Evolutionary conservation across 2,113 vertebrate species (phyloP).

Genomic region (Alethe diademata): DNA sequence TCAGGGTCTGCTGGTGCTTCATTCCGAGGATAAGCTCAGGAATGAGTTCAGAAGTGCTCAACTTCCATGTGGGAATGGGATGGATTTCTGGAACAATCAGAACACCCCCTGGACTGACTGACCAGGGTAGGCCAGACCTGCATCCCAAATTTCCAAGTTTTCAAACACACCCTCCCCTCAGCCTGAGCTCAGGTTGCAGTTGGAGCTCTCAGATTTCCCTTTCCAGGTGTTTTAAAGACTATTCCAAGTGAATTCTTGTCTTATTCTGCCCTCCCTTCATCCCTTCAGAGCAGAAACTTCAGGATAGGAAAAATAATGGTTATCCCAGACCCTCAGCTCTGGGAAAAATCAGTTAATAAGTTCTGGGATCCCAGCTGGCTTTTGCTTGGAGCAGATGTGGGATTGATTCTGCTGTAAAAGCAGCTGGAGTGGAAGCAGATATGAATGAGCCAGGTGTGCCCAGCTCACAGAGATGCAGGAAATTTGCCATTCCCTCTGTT

Average conservation of each 20-base stretch:
- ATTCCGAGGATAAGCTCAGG: background rate
- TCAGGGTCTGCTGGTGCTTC: background rate
- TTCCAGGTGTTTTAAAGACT: background rate
- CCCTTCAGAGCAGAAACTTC: background rate
- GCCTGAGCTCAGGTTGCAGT: background rate
- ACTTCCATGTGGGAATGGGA: background rate
- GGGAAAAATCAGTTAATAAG: background rate
- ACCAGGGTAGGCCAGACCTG: background rate
- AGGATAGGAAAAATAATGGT: background rate
- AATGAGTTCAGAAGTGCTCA: background rate
- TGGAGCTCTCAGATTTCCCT: background rate
- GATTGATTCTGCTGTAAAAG: background rate
- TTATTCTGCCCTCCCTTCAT: background rate
- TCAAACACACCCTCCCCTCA: accelerated
- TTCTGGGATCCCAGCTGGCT: background rate
- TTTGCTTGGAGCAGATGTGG: background rate
- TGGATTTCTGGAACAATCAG: background rate
- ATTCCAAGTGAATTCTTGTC: background rate
- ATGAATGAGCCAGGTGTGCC: background rate
- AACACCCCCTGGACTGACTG: background rate
- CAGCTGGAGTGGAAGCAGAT: background rate
- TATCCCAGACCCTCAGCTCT: background rate
- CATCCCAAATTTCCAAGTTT: background rate
- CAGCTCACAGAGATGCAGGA: background rate
- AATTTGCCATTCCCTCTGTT: background rate